A percentile compares a stretch with the other conserved stretches of the same genome.
These are phyloP conservation scores for Lycocorax pyrrhopterus DNA, from an alignment of 2,113 vertebrate genomes.

Conservation along the genomic window DNA sequence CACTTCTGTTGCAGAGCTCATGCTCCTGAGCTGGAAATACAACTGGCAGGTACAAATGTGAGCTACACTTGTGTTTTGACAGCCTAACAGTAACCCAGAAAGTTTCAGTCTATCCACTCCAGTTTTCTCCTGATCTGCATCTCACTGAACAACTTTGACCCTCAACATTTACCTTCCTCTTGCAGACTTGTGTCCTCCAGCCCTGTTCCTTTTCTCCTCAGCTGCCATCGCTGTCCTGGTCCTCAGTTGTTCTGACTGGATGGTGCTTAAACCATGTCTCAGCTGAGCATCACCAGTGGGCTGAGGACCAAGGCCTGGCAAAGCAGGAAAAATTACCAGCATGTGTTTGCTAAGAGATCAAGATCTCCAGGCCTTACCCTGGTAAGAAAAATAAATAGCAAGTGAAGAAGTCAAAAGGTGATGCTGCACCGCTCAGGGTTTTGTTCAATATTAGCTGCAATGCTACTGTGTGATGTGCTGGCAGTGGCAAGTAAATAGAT, in stretches of 20 bases:
- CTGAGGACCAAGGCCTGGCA: background rate
- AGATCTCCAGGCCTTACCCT: background rate
- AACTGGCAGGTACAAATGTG: background rate
- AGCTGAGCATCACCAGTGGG: background rate
- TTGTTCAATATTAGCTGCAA: background rate
- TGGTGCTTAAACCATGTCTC: background rate
- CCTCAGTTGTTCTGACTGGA: background rate
- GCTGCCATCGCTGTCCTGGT: rapidly evolving
- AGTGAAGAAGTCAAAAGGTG: background rate
- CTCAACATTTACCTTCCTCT: background rate
- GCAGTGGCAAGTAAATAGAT: background rate
- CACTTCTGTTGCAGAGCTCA: background rate
- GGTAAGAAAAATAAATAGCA: background rate
- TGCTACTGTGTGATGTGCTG: background rate
- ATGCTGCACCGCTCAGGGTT: background rate
- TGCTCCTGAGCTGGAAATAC: background rate
- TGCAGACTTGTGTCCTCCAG: background rate
- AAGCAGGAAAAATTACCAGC: background rate
- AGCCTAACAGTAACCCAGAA: background rate
- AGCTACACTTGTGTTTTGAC: background rate
- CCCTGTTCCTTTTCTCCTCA: background rate
- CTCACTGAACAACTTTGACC: background rate
- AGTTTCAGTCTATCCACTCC: background rate
- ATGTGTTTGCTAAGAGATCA: background rate
- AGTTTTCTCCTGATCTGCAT: background rate